Evolutionary conservation across 2,888 invertebrate species (phyloP), one percentile per base, ranked within the genome.

Genomic region (Erynnis tages): DNA sequence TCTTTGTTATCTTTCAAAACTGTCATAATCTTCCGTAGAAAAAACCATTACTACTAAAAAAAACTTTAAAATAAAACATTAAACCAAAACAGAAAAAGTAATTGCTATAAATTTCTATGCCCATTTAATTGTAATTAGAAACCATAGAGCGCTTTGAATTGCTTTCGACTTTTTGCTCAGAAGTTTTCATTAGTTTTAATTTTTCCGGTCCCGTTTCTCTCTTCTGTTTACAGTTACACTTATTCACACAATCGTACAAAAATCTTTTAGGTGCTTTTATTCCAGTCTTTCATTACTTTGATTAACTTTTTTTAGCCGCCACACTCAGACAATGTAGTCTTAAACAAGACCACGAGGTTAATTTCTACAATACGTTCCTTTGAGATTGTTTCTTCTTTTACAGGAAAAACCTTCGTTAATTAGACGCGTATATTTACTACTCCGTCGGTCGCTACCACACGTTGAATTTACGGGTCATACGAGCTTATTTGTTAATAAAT

Each of bases 241-340:
- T 38, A 45, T 45, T 53, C 40, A 45, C 38, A 41, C 35, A 35
- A 53, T 53, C 48, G 45, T 54, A 45, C 30, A 48, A 41, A 45
- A 57, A 41, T 53, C 48, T 49, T 57, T 50, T 44, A 52, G 44
- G 37, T 21, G 21, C 50, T 44, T 44, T 30, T 37, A 52, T 44
- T 34, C 52, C 44, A 44, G 52, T 55, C 57, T 53, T 55, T 56
- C 54, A 54, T 54, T 54, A 57, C 35, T 43, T 53, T 54, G 54
- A 62, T 55, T 60, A 57, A 56, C 54, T 58, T 59, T 57, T 59
- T 55, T 60, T 43, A 46, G 41, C 40, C 47, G 29, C 44, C 30
- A 52, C 44, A 37, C 35, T 44, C 44, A 44, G 52, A 52, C 52
- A 52, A 37, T 44, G 52, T 44, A 43, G 43, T 21, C 35, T 35